phyloP scores from a whole-genome alignment of 92 coral and sea anemone species.

The Diadumene lineata region DNA sequence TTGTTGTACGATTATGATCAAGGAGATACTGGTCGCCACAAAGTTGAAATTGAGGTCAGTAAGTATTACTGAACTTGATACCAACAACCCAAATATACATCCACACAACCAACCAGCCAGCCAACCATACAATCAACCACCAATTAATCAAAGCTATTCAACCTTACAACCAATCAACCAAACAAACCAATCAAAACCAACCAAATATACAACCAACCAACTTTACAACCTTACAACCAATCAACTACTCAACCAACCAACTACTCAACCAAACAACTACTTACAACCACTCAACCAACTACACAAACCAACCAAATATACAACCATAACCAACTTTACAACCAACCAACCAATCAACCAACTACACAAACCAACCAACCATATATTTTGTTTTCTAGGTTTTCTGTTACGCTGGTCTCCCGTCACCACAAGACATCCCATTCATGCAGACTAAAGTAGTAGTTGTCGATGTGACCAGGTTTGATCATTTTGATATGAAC shows the following conservation, averaged over 20 bases:
- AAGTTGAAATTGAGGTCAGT: constrained; percentile 29
- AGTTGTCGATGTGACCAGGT: constrained; percentile 55
- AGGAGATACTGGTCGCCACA: constrained; percentile 23
- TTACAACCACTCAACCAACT: not conserved
- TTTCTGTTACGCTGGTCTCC: constrained; percentile 42
- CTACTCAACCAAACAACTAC: too few species aligned
- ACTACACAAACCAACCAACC: constrained; percentile 19
- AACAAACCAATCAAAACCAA: too few species aligned
- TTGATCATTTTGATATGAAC: constrained; percentile 54
- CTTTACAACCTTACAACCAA: too few species aligned
- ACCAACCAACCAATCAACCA: not conserved
- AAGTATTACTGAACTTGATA: not conserved
- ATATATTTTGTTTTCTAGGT: constrained; percentile 29
- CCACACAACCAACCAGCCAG: not conserved
- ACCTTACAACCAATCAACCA: too few species aligned
- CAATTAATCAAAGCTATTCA: not conserved
- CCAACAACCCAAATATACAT: not conserved
- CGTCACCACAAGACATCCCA: constrained; percentile 26
- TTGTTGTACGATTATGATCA: constrained; percentile 39
- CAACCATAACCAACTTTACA: not conserved
- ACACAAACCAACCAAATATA: not conserved
- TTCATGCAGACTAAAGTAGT: constrained; percentile 48
- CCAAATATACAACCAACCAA: too few species aligned
- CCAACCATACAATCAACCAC: not conserved
- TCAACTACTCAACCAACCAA: too few species aligned